Percentiles rank a stretch among this genome's conserved stretches.
Conservation (phyloP, 2,797 vertebrate species). For the Sebastes itinus region DNA sequence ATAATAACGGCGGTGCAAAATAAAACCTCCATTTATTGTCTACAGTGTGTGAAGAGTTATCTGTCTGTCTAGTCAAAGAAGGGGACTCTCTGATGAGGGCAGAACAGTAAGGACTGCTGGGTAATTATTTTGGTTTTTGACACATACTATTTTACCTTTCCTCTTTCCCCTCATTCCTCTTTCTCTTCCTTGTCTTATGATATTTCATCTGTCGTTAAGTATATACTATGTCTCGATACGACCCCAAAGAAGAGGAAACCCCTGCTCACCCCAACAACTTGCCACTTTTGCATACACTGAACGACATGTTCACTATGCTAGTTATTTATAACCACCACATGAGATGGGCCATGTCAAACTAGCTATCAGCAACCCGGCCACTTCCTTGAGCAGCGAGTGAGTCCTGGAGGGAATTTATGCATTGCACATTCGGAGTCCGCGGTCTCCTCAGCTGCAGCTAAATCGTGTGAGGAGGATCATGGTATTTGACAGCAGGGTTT, state of each 20-base stretch:
- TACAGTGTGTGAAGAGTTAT: no score
- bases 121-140: neutral
- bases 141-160: neutral
- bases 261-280: neutral
- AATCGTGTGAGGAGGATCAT: neutral
- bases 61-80: no score
- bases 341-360: slow-evolving; percentile 13
- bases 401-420: neutral
- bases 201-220: neutral
- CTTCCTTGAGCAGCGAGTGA: neutral
- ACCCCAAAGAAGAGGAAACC: neutral
- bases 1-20: no score
- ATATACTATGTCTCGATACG: neutral
- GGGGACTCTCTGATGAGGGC: no score
- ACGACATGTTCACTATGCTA: slow-evolving; percentile 48
- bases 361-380: neutral
- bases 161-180: neutral
- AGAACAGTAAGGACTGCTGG: neutral
- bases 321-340: slow-evolving; percentile 63
- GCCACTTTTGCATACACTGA: neutral
- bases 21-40: no score
- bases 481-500: neutral
- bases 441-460: neutral
- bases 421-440: neutral
- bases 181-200: neutral